Conservation (phyloP, 2,797 vertebrate species). For the Mormyrops boulengeri region DNA sequence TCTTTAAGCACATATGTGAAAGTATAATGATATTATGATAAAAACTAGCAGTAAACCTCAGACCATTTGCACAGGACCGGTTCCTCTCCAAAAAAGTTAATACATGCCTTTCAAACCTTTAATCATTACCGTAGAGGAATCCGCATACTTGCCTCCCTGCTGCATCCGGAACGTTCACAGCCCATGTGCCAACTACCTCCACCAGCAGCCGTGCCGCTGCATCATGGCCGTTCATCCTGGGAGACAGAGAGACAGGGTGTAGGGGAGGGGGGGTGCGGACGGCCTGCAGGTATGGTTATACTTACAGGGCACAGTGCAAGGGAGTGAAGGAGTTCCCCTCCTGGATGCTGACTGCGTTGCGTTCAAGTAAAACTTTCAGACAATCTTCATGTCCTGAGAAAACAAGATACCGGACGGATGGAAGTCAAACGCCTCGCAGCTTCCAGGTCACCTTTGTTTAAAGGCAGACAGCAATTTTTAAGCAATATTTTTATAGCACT, state of each 20-base stretch:
- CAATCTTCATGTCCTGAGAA: conserved; percentile 84
- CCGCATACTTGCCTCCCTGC: conserved; percentile 79
- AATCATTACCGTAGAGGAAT: background rate
- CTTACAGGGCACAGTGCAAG: conserved; percentile 98
- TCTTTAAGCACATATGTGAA: background rate
- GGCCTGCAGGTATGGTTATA: background rate
- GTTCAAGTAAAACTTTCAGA: conserved; percentile 86
- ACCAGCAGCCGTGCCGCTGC: conserved; percentile 92
- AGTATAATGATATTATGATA: background rate
- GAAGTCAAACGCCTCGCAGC: background rate
- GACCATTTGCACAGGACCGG: background rate
- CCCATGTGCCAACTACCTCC: conserved; percentile 72
- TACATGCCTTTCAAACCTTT: background rate
- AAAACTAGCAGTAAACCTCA: background rate
- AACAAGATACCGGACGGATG: background rate
- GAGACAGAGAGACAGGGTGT: background rate
- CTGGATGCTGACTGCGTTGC: conserved; percentile 78
- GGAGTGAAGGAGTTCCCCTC: conserved; percentile 92
- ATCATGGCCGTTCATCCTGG: conserved; percentile 90
- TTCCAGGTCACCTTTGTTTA: background rate
- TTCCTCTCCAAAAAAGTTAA: background rate
- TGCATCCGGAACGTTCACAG: conserved; percentile 78
- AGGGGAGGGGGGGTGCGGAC: no score
- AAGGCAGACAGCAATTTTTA: background rate
- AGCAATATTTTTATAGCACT: background rate